Percentiles rank a stretch among this genome's conserved stretches.
Evolutionary conservation across 2,888 invertebrate genomes (phyloP).

Genomic region (Drosophila austrosaltans): DNA sequence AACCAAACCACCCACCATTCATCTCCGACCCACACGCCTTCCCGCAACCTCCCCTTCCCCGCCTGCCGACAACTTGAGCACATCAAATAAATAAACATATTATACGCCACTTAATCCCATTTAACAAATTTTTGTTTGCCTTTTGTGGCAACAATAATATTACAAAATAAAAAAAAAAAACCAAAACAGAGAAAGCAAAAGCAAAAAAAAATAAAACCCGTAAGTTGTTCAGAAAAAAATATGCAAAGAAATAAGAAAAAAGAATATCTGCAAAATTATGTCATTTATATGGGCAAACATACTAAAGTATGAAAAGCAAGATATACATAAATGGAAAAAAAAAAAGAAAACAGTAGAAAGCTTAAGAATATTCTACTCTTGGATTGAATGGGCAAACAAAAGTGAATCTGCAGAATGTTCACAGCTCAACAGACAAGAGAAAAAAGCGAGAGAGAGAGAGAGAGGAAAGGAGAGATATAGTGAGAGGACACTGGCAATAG

Average conservation of each 20-base stretch:
- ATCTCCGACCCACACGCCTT: too few species aligned
- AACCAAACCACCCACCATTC: too few species aligned
- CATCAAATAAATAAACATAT: slow-evolving; percentile 65
- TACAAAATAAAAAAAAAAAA: slow-evolving; percentile 41
- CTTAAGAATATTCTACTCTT: slow-evolving; percentile 7
- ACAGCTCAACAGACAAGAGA: slow-evolving; percentile 55
- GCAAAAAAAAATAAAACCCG: slow-evolving; percentile 36
- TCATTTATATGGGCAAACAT: slow-evolving; percentile 77
- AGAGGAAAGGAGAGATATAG: too few species aligned
- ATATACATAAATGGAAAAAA: slow-evolving; percentile 27
- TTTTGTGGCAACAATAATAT: slow-evolving; percentile 56
- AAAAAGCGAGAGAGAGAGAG: background rate
- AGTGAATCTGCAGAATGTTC: slow-evolving; percentile 60
- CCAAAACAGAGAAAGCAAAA: slow-evolving; percentile 11
- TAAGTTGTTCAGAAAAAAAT: slow-evolving; percentile 60
- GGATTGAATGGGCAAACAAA: slow-evolving; percentile 68
- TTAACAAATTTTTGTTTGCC: slow-evolving; percentile 71
- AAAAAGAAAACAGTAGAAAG: slow-evolving; percentile 34
- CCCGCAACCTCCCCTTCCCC: background rate
- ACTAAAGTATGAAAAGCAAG: slow-evolving; percentile 71
- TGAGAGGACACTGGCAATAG: slow-evolving; percentile 25
- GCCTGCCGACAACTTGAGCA: slow-evolving; percentile 45
- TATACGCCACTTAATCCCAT: slow-evolving; percentile 67
- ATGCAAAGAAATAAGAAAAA: slow-evolving; percentile 54
- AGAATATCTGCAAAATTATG: slow-evolving; percentile 73